A percentile compares a stretch with the other conserved stretches of the same genome.
These are phyloP conservation scores for Grus americana DNA, from an alignment of 2,113 vertebrate genomes.

Conservation along the genomic window DNA sequence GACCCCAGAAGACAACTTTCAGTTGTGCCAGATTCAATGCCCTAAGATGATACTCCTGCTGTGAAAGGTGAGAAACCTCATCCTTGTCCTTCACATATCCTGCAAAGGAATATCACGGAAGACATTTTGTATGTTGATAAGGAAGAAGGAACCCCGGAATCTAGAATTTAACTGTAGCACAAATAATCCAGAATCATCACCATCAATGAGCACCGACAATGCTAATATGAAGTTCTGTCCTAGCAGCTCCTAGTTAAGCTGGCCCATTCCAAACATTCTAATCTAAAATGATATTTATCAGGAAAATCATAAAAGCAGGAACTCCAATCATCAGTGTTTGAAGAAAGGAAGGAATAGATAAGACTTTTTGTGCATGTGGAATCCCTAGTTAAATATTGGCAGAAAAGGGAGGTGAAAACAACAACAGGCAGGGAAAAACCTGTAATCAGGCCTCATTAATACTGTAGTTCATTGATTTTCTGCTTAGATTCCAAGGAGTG, in stretches of 20 bases:
- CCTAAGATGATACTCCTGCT: not conserved
- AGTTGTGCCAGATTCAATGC: not conserved
- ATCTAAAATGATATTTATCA: not conserved
- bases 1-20: not conserved
- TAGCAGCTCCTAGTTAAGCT: not conserved
- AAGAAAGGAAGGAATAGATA: not conserved
- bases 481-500: not conserved
- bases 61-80: not conserved
- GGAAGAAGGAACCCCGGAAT: not conserved
- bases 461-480: conserved; percentile 10
- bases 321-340: not conserved
- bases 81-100: not conserved
- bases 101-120: not conserved
- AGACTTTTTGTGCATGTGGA: not conserved
- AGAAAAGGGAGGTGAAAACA: conserved; percentile 1
- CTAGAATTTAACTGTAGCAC: not conserved
- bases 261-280: not conserved
- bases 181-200: not conserved
- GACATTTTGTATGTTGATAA: not conserved
- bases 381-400: not conserved
- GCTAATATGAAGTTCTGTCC: not conserved
- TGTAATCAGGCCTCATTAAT: conserved; percentile 13
- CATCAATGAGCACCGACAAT: not conserved
- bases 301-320: not conserved
- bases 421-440: not conserved